phyloP scores from a whole-genome alignment of 2,888 invertebrate genomes.

The Aporophyla lueneburgensis region DNA sequence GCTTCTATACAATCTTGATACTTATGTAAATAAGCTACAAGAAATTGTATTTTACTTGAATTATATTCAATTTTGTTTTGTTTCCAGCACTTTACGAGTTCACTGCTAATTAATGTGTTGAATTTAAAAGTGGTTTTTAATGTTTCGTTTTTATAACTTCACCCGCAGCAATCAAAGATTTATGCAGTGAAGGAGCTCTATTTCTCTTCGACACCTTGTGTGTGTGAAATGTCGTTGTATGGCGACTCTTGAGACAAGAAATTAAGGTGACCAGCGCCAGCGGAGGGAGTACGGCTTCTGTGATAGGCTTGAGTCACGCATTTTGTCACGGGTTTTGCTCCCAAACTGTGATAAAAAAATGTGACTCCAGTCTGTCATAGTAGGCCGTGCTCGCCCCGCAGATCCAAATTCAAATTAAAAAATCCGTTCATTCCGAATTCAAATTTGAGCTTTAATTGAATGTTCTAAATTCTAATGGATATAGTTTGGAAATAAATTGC shows the following conservation, averaged over 20 bases:
- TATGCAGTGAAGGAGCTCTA: neutral
- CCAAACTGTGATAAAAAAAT: no score
- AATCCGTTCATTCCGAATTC: no score
- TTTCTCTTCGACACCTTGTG: neutral
- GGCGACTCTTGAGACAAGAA: neutral
- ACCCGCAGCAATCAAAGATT: neutral
- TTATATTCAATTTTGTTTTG: conserved; percentile 50
- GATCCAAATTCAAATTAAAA: no score
- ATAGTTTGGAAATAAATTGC: neutral
- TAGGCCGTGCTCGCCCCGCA: no score
- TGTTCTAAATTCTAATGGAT: no score
- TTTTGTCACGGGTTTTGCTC: no score
- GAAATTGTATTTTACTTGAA: conserved; percentile 44
- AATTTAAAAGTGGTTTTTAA: conserved; percentile 11
- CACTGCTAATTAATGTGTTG: conserved; percentile 55
- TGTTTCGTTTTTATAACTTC: conserved; percentile 17
- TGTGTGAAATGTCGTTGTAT: neutral
- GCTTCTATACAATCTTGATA: conserved; percentile 42
- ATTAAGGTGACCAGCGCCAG: no score
- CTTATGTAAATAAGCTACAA: conserved; percentile 44
- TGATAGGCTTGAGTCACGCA: no score
- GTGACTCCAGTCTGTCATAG: no score
- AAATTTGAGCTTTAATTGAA: no score
- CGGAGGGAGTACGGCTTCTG: no score
- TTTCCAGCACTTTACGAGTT: conserved; percentile 45